Percentiles rank a stretch among this genome's conserved stretches.
These are phyloP conservation scores for Mimas tiliae DNA, from an alignment of 2,888 invertebrate genomes.

Conservation along the genomic window DNA sequence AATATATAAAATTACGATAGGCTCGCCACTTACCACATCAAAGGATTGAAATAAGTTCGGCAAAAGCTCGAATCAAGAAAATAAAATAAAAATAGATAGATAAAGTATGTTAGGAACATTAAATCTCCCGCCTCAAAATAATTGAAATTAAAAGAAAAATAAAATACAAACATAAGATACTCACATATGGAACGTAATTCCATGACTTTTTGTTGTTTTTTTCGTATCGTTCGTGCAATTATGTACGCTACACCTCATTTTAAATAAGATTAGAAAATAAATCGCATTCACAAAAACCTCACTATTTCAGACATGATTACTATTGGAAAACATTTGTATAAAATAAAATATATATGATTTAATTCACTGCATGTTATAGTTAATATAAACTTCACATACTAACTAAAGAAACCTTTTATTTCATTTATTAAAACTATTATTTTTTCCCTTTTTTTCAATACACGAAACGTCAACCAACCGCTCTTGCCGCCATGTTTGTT, in stretches of 20 bases:
- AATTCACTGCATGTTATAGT: neutral
- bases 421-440: slow-evolving; percentile 6
- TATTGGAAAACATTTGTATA: neutral
- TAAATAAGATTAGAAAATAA: slow-evolving; percentile 26
- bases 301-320: neutral
- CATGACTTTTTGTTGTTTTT: slow-evolving; percentile 59
- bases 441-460: neutral
- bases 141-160: neutral
- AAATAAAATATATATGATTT: neutral
- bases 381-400: neutral
- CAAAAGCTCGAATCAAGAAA: too few relatives aligned
- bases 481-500: slow-evolving; percentile 30
- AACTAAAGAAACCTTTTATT: neutral
- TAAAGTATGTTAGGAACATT: too few relatives aligned
- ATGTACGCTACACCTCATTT: slow-evolving; percentile 67
- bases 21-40: too few relatives aligned
- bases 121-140: too few relatives aligned
- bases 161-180: slow-evolving; percentile 38
- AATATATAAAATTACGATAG: too few relatives aligned
- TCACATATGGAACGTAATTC: slow-evolving; percentile 72
- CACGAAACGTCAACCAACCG: slow-evolving; percentile 7
- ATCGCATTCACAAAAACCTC: neutral
- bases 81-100: too few relatives aligned
- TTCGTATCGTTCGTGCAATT: slow-evolving; percentile 64
- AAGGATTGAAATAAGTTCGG: too few relatives aligned